These are phyloP conservation scores for Petromus typicus DNA, from an alignment of 2,113 vertebrate genomes.

Conservation along the genomic window DNA sequence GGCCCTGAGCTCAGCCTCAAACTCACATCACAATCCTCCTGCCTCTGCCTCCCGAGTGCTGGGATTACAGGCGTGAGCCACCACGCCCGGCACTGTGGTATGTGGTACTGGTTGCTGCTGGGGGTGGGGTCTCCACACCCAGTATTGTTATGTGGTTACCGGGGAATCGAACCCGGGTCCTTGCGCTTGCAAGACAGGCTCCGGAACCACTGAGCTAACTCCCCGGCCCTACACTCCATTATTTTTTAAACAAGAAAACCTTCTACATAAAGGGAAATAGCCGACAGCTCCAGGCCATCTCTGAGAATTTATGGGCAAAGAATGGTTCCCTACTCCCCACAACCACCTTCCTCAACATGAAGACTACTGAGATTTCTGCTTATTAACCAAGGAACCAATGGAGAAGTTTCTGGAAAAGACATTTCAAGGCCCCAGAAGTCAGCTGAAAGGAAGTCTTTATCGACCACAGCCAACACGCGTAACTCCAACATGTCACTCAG, in stretches of 20 bases:
- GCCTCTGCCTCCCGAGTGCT: too few species aligned
- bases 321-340: not conserved
- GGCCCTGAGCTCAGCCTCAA: too few species aligned
- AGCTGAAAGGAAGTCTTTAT: constrained; percentile 24
- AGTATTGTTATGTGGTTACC: too few species aligned
- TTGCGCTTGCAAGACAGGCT: too few species aligned
- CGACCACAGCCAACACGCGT: not conserved
- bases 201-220: too few species aligned
- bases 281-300: not conserved
- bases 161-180: too few species aligned
- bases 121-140: too few species aligned
- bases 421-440: not conserved
- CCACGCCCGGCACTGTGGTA: too few species aligned
- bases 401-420: not conserved
- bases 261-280: not conserved
- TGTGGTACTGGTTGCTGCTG: too few species aligned
- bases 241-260: constrained; percentile 27
- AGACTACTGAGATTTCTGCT: not conserved
- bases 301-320: not conserved
- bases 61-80: too few species aligned
- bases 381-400: not conserved
- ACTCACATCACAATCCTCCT: too few species aligned
- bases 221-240: not conserved
- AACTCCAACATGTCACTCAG: not conserved
- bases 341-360: not conserved